These are phyloP conservation scores for Notiomystis cincta DNA, from an alignment of 2,113 vertebrate genomes.

Conservation along the genomic window DNA sequence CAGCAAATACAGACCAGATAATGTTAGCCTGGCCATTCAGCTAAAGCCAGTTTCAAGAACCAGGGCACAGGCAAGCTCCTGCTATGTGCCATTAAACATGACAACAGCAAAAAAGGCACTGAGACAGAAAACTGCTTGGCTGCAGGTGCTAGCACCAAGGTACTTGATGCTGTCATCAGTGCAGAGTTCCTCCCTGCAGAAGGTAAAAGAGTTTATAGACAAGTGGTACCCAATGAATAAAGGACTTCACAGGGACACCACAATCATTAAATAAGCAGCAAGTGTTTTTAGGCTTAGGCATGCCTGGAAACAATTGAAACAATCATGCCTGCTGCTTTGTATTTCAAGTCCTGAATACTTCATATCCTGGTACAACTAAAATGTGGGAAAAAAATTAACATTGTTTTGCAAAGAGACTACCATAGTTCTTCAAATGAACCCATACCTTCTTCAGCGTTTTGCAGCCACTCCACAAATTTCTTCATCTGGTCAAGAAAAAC, in stretches of 20 bases:
- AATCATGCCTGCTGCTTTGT: neutral
- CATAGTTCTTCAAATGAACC: neutral
- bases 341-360: neutral
- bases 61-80: neutral
- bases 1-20: neutral
- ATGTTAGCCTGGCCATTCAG: neutral
- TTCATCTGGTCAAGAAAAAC: slow-evolving; percentile 94
- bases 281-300: neutral
- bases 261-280: neutral
- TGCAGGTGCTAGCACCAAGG: neutral
- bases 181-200: neutral
- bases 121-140: neutral
- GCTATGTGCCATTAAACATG: neutral
- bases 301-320: neutral
- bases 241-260: neutral
- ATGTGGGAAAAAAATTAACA: neutral
- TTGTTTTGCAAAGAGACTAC: neutral
- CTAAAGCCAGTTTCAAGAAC: neutral
- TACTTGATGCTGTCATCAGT: neutral
- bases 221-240: neutral
- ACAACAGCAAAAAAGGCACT: neutral
- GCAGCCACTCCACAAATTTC: slow-evolving; percentile 92
- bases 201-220: neutral
- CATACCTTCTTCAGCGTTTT: slow-evolving; percentile 90
- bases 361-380: neutral